phyloP scores from a whole-genome alignment of 2,888 invertebrate species.

The Caenorhabditis becei region DNA sequence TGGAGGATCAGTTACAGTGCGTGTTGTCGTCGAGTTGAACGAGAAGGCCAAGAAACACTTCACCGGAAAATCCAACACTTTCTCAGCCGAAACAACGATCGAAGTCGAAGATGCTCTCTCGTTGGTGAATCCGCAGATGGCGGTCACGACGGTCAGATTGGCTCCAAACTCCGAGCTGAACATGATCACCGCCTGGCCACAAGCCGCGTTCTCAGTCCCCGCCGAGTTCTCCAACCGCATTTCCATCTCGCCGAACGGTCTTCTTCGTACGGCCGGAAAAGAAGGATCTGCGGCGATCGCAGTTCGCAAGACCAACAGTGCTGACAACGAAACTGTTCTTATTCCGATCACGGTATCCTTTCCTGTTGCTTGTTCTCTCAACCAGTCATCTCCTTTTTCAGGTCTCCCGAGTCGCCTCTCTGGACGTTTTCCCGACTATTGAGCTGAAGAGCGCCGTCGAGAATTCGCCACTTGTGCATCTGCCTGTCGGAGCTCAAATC shows the following conservation, averaged over 20 bases:
- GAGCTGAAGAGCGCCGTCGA: constrained; percentile 41
- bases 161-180: constrained; percentile 65
- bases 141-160: constrained; percentile 53
- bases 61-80: constrained; percentile 38
- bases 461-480: constrained; percentile 47
- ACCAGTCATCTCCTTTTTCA: constrained; percentile 7
- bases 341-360: constrained; percentile 68
- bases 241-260: constrained; percentile 55
- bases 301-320: constrained; percentile 44
- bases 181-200: constrained; percentile 61
- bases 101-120: constrained; percentile 65
- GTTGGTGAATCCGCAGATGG: constrained; percentile 32
- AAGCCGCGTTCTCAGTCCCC: constrained; percentile 49
- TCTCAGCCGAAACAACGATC: constrained; percentile 59
- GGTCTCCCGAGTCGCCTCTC: constrained; percentile 66
- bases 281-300: constrained; percentile 67
- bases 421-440: constrained; percentile 64
- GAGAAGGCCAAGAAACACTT: constrained; percentile 62
- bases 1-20: constrained; percentile 59
- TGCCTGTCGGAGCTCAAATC: constrained; percentile 68
- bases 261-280: constrained; percentile 56
- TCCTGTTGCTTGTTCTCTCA: neutral
- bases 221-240: constrained; percentile 44
- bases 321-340: constrained; percentile 69
- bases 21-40: constrained; percentile 59